phyloP scores from a whole-genome alignment of 2,797 vertebrate genomes.

The Epinephelus malabaricus region DNA sequence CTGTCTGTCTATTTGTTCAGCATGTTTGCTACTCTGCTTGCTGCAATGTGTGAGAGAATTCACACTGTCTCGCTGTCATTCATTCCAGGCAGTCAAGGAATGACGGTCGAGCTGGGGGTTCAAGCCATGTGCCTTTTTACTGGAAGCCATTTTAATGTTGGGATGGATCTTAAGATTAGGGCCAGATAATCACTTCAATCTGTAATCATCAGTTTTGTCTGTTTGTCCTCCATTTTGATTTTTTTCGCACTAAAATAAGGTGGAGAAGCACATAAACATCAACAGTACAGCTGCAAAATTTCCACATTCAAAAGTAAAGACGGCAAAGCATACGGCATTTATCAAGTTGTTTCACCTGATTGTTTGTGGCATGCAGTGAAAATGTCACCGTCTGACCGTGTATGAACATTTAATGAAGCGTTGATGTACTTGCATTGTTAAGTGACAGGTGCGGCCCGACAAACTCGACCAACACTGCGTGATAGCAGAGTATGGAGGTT shows the following conservation, averaged over 20 bases:
- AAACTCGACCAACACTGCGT: constrained; percentile 24
- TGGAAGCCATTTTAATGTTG: background rate
- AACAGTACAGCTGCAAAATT: background rate
- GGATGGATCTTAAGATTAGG: background rate
- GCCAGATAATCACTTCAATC: background rate
- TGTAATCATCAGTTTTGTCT: too few species aligned
- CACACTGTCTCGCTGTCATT: constrained; percentile 67
- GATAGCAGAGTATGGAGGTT: background rate
- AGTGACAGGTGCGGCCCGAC: constrained; percentile 32
- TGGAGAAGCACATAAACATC: too few species aligned
- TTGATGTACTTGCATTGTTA: constrained; percentile 44
- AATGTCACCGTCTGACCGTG: background rate
- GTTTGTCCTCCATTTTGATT: too few species aligned
- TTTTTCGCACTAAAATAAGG: background rate
- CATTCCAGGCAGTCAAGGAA: constrained; percentile 27
- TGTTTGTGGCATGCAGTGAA: constrained; percentile 22
- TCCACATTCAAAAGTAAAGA: background rate
- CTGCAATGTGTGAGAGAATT: constrained; percentile 73
- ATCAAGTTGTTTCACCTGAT: background rate
- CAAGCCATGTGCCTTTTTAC: constrained; percentile 27
- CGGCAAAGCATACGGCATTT: background rate
- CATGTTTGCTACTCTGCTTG: constrained; percentile 80
- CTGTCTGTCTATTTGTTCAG: constrained; percentile 84
- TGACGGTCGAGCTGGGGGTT: background rate
- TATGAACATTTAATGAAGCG: constrained; percentile 35